Conservation (phyloP, 2,888 invertebrate species). For the Plebejus argus region DNA sequence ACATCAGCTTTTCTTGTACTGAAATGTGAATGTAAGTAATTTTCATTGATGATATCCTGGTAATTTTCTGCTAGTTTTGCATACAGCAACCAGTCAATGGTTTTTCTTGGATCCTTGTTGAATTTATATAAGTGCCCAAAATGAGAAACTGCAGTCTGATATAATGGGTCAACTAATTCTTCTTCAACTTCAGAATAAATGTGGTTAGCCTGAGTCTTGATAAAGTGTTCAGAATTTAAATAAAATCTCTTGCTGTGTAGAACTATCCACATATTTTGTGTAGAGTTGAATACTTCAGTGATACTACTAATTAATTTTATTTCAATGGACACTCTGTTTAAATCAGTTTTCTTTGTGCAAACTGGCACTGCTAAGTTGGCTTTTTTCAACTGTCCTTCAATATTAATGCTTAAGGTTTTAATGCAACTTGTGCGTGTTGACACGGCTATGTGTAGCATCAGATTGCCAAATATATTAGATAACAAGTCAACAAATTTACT, state of each 20-base stretch:
- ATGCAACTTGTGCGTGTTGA: constrained; percentile 48
- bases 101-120: constrained; percentile 40
- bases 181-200: constrained; percentile 47
- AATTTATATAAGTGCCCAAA: constrained; percentile 55
- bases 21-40: constrained; percentile 44
- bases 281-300: constrained; percentile 56
- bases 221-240: constrained; percentile 61
- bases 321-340: constrained; percentile 49
- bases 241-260: constrained; percentile 53
- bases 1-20: constrained; percentile 47
- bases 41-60: constrained; percentile 49
- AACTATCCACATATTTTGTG: constrained; percentile 55
- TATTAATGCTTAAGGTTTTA: constrained; percentile 56
- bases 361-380: constrained; percentile 56
- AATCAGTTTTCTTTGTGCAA: constrained; percentile 43
- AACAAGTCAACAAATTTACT: constrained; percentile 52
- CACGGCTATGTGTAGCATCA: constrained; percentile 59
- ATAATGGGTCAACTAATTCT: constrained; percentile 49
- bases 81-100: constrained; percentile 50
- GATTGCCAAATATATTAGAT: constrained; percentile 50
- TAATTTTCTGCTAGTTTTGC: constrained; percentile 57
- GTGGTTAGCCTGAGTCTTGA: constrained; percentile 48
- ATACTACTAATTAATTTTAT: constrained; percentile 58
- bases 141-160: constrained; percentile 45
- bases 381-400: constrained; percentile 52